A percentile compares a stretch with the other conserved stretches of the same genome.
phyloP scores from a whole-genome alignment of 2,113 vertebrate species.

The Python bivittatus region DNA sequence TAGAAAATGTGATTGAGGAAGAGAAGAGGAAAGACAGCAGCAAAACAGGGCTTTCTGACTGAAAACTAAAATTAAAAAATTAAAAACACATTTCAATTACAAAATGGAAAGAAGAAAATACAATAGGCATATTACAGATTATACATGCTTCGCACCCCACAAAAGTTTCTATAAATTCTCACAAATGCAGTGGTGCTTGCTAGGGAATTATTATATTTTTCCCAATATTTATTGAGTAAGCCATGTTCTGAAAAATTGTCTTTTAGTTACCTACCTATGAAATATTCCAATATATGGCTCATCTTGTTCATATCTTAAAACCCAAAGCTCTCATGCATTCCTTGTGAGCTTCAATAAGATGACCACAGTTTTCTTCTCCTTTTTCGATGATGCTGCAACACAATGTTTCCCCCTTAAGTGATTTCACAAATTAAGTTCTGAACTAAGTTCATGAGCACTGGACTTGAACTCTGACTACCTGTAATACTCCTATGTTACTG shows the following conservation, averaged over 20 bases:
- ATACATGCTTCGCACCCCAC: not conserved
- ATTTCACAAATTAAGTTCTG: not conserved
- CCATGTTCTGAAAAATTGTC: not conserved
- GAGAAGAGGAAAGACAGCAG: not conserved
- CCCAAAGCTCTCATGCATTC: slow-evolving; percentile 96
- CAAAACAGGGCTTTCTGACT: not conserved
- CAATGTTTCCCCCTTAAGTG: slow-evolving; percentile 40
- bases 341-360: slow-evolving; percentile 95
- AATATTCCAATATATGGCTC: slow-evolving; percentile 31
- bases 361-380: slow-evolving; percentile 89
- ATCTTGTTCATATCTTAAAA: slow-evolving; percentile 86
- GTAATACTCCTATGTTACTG: not conserved
- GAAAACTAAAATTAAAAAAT: no score
- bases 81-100: not conserved
- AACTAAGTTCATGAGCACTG: not conserved
- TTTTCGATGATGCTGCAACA: slow-evolving; percentile 92
- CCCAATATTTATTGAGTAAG: not conserved
- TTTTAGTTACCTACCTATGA: slow-evolving; percentile 53
- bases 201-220: not conserved
- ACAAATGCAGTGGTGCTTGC: not conserved
- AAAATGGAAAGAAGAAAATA: not conserved
- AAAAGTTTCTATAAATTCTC: not conserved
- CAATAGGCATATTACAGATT: not conserved
- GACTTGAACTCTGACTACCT: not conserved
- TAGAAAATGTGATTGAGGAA: not conserved